Conservation (phyloP, 1,140 invertebrate species). For the Ceratina australensis region DNA sequence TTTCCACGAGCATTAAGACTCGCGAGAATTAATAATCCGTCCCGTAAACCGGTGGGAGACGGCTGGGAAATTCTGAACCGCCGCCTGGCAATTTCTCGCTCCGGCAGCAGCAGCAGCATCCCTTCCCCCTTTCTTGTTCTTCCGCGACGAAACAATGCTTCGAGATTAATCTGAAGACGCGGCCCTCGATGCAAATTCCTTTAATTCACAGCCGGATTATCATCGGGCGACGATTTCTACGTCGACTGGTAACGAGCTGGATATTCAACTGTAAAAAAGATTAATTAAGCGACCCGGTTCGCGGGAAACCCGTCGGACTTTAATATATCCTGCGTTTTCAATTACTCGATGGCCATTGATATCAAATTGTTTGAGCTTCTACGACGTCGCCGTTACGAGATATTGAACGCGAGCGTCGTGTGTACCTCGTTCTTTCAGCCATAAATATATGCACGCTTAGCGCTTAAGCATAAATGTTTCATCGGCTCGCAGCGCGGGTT, state of each 20-base stretch:
- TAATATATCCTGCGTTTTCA: too few relatives aligned
- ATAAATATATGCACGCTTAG: too few relatives aligned
- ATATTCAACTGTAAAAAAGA: conserved; percentile 13
- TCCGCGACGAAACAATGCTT: conserved; percentile 10
- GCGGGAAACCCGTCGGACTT: too few relatives aligned
- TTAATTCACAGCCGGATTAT: conserved; percentile 37
- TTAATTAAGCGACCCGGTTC: too few relatives aligned
- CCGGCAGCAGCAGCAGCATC: not conserved
- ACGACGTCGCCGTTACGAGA: too few relatives aligned
- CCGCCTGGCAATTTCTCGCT: not conserved
- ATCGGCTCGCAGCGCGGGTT: not conserved
- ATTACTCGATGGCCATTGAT: too few relatives aligned
- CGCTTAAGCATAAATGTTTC: too few relatives aligned
- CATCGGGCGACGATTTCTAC: not conserved
- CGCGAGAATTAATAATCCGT: conserved; percentile 12
- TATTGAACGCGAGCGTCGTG: too few relatives aligned
- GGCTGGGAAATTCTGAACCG: not conserved
- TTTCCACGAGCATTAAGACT: conserved; percentile 23
- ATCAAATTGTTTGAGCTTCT: too few relatives aligned
- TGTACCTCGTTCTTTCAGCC: too few relatives aligned
- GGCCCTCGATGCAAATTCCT: conserved; percentile 51
- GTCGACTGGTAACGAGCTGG: conserved; percentile 10
- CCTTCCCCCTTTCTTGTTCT: not conserved
- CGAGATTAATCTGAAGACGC: conserved; percentile 48
- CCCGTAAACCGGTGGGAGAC: not conserved